Evolutionary conservation across 2,888 invertebrate species (phyloP), one percentile per base, ranked within the genome.

Genomic region (Habroteleia sp.): DNA sequence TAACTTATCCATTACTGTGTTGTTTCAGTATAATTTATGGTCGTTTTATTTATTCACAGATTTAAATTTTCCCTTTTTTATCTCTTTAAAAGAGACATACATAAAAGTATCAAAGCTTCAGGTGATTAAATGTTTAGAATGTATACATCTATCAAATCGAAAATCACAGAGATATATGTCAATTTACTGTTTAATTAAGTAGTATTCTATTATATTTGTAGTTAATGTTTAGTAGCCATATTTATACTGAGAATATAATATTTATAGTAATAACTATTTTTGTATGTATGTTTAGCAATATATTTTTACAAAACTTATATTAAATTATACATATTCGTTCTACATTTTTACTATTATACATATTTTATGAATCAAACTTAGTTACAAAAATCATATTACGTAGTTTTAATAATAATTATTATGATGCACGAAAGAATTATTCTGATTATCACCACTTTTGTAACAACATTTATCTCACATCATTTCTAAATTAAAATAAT

Each of bases 191-290:
- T 50, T 44, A 44, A 60, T 44, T 69, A 52, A 16, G 44, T 69
- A 69, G 69, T n/a, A n/a, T n/a, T n/a, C n/a, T 42, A 56, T 35
- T 66, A 44, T 69, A 44, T 60, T 35, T 46, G 71, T 71, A 71
- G 71, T 71, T 71, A 37, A 54, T 71, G 71, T 71, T 62, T 33
- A 62, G 62, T 71, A 71, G 44, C 11, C 17, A 44, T 35, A 60
- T 50, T 52, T 52, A 52, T 69, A 62, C 16, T 62, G 37, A 62
- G n/a, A 46, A 52, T 69, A 69, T 58, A 37, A 44, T 52, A 60
- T 44, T 60, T 37, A 48, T 52, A 60, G 44, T 13, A 23, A 71
- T 33, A 54, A 23, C 60, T 62, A 62, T 71, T 54, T 66, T 71
- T 29, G 62, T 71, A 52, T 62, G 71, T 71, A 62, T 71, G 62